Evolutionary conservation across 2,797 vertebrate genomes (phyloP).

Genomic region (Poeciliopsis infans): DNA sequence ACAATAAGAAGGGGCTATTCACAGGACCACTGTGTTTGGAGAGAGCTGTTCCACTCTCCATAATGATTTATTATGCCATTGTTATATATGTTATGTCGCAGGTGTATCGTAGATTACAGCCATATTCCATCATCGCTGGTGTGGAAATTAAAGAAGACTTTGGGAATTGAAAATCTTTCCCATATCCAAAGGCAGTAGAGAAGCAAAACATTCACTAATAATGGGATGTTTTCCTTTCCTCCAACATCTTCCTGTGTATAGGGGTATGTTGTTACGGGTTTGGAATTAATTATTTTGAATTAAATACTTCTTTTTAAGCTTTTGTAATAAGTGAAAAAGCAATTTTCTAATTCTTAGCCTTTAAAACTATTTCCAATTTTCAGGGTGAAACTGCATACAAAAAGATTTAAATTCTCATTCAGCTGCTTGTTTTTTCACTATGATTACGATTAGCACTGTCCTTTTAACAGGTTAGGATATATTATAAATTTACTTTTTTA

Average conservation of each 20-base stretch:
- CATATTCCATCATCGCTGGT: conserved; percentile 52
- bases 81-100: conserved; percentile 65
- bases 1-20: conserved; percentile 73
- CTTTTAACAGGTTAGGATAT: background rate
- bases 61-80: conserved; percentile 77
- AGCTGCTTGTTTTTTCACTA: background rate
- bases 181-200: conserved; percentile 32
- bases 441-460: background rate
- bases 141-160: conserved; percentile 31
- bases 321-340: background rate
- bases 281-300: background rate
- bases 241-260: background rate
- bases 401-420: background rate
- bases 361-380: background rate
- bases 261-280: background rate
- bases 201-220: conserved; percentile 38
- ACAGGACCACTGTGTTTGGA: conserved; percentile 71
- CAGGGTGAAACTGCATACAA: background rate
- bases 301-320: background rate
- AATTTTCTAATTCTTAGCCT: background rate
- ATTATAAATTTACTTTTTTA: background rate
- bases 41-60: conserved; percentile 54
- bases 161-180: conserved; percentile 52
- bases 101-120: conserved; percentile 55
- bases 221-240: background rate